These are phyloP conservation scores for Apantesis nais DNA, from an alignment of 2,888 invertebrate species.

Conservation along the genomic window DNA sequence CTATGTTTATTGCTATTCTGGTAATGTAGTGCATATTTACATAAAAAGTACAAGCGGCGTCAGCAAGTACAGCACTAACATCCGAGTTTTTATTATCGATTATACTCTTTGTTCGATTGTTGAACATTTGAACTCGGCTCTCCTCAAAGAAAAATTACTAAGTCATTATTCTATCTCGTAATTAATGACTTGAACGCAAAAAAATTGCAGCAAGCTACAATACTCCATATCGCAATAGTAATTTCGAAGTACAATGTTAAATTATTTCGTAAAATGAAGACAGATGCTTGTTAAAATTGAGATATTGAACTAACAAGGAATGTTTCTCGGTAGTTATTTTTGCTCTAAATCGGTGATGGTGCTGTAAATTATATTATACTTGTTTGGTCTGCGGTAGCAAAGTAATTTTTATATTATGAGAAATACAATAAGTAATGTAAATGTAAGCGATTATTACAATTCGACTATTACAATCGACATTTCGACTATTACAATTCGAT, in stretches of 20 bases:
- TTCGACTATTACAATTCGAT: too few relatives aligned
- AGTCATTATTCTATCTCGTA: slow-evolving; percentile 10
- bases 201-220: slow-evolving; percentile 16
- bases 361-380: neutral
- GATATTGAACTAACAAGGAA: slow-evolving; percentile 21
- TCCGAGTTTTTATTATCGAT: neutral
- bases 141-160: neutral
- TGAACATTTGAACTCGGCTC: slow-evolving; percentile 1
- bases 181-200: slow-evolving; percentile 1
- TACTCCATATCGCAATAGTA: slow-evolving; percentile 8
- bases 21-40: neutral
- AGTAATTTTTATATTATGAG: neutral
- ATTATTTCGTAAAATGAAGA: slow-evolving; percentile 36
- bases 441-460: neutral
- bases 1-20: neutral
- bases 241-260: slow-evolving; percentile 24
- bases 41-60: neutral
- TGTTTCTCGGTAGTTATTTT: slow-evolving; percentile 13
- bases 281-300: slow-evolving; percentile 4
- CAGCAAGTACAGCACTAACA: neutral
- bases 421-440: neutral
- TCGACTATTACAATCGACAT: too few relatives aligned
- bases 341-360: neutral
- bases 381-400: neutral
- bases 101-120: slow-evolving; percentile 1